Base-by-base conservation (phyloP, 2,888 invertebrate genomes). In the Drosophila gaucha region DNA sequence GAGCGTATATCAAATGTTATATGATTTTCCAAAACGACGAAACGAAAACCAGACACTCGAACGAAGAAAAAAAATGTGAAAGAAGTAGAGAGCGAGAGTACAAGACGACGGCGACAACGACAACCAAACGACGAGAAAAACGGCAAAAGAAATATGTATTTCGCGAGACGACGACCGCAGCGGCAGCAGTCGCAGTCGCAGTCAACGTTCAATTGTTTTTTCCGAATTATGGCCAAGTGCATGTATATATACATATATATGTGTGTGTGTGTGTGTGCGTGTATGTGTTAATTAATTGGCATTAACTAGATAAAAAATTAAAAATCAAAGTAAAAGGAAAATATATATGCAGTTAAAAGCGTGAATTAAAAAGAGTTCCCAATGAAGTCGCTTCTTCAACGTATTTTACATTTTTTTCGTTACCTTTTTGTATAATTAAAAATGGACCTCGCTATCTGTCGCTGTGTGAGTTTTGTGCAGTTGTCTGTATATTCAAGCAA, bases 111-210 rank as follows among this genome's bases (percentile, higher is more conserved):
- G 56, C 75, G 65, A 69, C 68, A 75, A 68, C 86, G 69, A 60
- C 67, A 78, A 71, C 83, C 70, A 73, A 86, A 78, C 82, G 88
- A 86, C 79, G 80, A 88, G 86, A 87, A 82, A 87, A 79, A 87
- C 75, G 82, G 83, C 79, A 78, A 78, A 89, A 89, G 88, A 89
- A 89, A 89, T 89, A 84, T 90, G 87, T 90, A 90, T 89, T 90
- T 89, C 87, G 89, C 88, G 82, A 90, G 74, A 76, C 83, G 77
- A 80, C 69, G 74, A 80, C 77, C 65, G 66, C 80, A 56, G 67
- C 68, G 50, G 57, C 76, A 60, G 63, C 85, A 71, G 80, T 69
- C 43, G 86, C 64, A 52, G 63, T 62, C 65, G 86, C 80, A 84
- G 69, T 66, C 76, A 70, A 83, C 73, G 77, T 88, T 76, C 80